Evolutionary conservation across 2,888 invertebrate species (phyloP).

Genomic region (Callyntrura sp.): DNA sequence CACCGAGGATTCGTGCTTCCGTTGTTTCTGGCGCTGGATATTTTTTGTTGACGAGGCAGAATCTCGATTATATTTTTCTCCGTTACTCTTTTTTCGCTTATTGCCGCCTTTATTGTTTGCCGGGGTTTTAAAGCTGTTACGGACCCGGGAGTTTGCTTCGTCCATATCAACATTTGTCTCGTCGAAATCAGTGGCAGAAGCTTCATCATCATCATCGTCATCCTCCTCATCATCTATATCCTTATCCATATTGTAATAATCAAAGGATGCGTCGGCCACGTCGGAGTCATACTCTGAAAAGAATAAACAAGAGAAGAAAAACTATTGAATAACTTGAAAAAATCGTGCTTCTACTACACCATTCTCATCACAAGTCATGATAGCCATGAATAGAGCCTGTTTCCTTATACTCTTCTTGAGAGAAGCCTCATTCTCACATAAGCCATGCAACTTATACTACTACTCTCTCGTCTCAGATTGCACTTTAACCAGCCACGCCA

Average conservation of each 20-base stretch:
- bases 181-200: constrained; percentile 12
- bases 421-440: constrained; percentile 33
- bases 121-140: constrained; percentile 8
- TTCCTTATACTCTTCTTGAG: constrained; percentile 11
- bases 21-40: constrained; percentile 38
- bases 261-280: constrained; percentile 49
- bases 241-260: constrained; percentile 60
- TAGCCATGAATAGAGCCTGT: not conserved
- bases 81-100: constrained; percentile 42
- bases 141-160: constrained; percentile 33
- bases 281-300: constrained; percentile 62
- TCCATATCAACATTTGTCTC: constrained; percentile 51
- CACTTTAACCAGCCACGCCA: constrained; percentile 58
- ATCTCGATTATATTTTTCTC: constrained; percentile 57
- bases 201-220: constrained; percentile 43
- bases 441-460: constrained; percentile 8
- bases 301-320: constrained; percentile 10
- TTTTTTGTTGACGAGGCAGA: constrained; percentile 70
- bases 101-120: constrained; percentile 8
- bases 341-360: constrained; percentile 7
- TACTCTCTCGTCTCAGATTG: constrained; percentile 48
- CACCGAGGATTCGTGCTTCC: constrained; percentile 47
- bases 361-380: constrained; percentile 8
- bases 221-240: constrained; percentile 27
- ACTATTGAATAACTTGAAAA: constrained; percentile 22